Percentiles rank a stretch among this genome's conserved stretches.
Conservation (phyloP, 2,113 vertebrate species). For the Sialia sialis region DNA sequence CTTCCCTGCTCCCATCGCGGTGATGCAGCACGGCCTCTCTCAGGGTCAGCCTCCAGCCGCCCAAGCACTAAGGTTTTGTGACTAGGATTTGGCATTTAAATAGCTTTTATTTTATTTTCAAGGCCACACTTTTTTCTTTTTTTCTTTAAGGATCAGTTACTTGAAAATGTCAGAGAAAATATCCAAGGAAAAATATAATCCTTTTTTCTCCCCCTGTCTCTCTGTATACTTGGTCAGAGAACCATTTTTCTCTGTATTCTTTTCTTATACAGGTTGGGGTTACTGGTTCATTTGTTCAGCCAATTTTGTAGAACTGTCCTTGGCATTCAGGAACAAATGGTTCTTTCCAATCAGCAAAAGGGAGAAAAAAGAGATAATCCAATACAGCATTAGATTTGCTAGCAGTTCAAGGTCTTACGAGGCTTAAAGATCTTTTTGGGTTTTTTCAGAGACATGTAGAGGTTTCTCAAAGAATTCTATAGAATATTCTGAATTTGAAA, state of each 20-base stretch:
- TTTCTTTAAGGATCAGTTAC: not conserved
- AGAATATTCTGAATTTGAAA: not conserved
- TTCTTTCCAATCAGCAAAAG: slow-evolving; percentile 46
- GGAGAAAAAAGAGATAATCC: slow-evolving; percentile 42
- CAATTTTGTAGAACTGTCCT: slow-evolving; percentile 38
- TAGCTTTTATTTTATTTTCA: not conserved
- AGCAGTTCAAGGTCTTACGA: slow-evolving; percentile 23
- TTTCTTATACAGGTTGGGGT: not conserved
- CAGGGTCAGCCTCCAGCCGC: not conserved
- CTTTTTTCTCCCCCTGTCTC: not conserved
- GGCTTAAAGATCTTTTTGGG: not conserved
- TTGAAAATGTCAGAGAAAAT: not conserved
- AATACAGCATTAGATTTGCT: slow-evolving; percentile 19
- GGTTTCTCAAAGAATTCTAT: not conserved
- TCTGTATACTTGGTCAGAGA: not conserved
- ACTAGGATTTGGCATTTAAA: not conserved
- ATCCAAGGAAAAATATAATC: not conserved
- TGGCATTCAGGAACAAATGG: slow-evolving; percentile 11
- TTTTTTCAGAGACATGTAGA: not conserved
- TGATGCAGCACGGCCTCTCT: not conserved
- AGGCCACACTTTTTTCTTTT: not conserved
- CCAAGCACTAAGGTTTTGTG: not conserved
- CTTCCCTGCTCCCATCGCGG: not conserved
- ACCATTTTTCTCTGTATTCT: not conserved
- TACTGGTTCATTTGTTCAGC: slow-evolving; percentile 32